These are phyloP conservation scores for Spodoptera frugiperda DNA, from an alignment of 1,140 invertebrate genomes.

Conservation along the genomic window DNA sequence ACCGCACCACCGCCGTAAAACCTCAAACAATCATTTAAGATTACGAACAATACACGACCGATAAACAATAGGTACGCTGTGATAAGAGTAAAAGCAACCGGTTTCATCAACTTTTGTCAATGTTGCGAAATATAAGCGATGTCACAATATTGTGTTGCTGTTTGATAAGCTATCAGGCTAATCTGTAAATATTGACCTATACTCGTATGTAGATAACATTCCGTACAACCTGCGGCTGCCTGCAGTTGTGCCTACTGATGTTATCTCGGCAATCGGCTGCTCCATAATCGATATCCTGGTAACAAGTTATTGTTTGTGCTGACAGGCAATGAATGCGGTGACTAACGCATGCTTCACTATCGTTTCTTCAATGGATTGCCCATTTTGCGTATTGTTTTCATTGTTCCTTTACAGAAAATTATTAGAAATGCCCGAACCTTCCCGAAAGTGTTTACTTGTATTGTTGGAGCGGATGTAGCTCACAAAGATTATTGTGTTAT, in stretches of 20 bases:
- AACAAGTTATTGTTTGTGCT: neutral
- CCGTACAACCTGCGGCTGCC: too few relatives aligned
- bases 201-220: too few relatives aligned
- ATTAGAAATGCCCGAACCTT: neutral
- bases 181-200: too few relatives aligned
- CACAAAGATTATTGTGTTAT: neutral
- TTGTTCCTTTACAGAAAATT: neutral
- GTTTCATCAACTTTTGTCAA: conserved; percentile 2
- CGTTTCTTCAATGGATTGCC: too few relatives aligned
- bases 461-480: conserved; percentile 3
- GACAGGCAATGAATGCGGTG: too few relatives aligned
- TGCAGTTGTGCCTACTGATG: too few relatives aligned
- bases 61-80: too few relatives aligned
- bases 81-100: neutral
- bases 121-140: conserved; percentile 1
- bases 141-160: conserved; percentile 4
- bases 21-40: neutral
- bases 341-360: too few relatives aligned
- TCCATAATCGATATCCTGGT: neutral
- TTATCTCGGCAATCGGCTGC: too few relatives aligned
- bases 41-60: neutral
- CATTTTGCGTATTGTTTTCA: neutral
- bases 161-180: neutral
- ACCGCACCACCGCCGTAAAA: neutral
- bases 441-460: neutral